Conservation (phyloP, 1,140 invertebrate genomes). For the Sitophilus oryzae region DNA sequence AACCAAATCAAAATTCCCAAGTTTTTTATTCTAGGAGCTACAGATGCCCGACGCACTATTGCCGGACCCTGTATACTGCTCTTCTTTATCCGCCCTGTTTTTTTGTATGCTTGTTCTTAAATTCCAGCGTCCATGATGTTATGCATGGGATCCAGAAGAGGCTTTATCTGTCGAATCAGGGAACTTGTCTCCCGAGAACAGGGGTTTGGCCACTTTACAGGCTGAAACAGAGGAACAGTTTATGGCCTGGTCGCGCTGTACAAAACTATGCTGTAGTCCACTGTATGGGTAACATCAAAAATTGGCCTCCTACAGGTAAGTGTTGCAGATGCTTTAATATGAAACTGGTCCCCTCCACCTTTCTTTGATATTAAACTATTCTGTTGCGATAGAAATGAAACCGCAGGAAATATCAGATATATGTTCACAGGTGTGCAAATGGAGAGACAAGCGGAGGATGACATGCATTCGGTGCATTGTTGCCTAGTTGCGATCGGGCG, state of each 20-base stretch:
- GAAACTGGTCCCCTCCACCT: slow-evolving; percentile 5
- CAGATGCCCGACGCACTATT: too few relatives aligned
- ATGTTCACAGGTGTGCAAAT: slow-evolving; percentile 75
- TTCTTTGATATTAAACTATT: slow-evolving; percentile 21
- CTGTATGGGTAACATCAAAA: slow-evolving; percentile 99
- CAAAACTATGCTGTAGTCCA: slow-evolving; percentile 97
- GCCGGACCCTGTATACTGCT: too few relatives aligned
- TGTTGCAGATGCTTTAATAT: slow-evolving; percentile 20
- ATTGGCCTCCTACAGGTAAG: slow-evolving; percentile 91
- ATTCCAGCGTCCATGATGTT: slow-evolving; percentile 87
- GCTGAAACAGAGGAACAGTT: slow-evolving; percentile 83
- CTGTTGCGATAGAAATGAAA: slow-evolving; percentile 4
- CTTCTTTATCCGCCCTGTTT: too few relatives aligned
- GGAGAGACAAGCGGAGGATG: slow-evolving; percentile 74
- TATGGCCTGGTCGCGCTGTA: slow-evolving; percentile 86
- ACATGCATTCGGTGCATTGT: slow-evolving; percentile 74
- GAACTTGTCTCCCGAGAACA: slow-evolving; percentile 67
- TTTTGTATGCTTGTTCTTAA: too few relatives aligned
- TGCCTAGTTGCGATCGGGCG: slow-evolving; percentile 97
- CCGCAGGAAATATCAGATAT: slow-evolving; percentile 50
- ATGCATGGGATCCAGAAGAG: slow-evolving; percentile 95
- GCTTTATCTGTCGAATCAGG: slow-evolving; percentile 99
- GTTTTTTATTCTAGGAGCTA: too few relatives aligned
- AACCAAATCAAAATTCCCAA: too few relatives aligned
- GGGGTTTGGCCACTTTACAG: slow-evolving; percentile 78